Conservation (phyloP, 64 coral and sea anemone genomes). For the Stylophora pistillata region DNA sequence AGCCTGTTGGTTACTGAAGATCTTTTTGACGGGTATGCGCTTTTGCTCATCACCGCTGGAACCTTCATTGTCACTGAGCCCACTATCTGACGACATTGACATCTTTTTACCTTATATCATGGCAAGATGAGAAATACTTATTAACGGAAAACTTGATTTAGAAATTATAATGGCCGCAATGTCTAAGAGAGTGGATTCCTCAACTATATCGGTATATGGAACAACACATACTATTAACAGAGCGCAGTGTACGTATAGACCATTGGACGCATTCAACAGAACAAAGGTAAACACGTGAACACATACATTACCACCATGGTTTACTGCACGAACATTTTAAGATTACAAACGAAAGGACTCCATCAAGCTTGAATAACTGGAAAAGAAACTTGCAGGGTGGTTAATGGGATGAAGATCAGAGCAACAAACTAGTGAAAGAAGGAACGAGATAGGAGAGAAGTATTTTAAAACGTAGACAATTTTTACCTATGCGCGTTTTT, state of each 20-base stretch:
- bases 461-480: too few species aligned
- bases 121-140: neutral
- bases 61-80: conserved; percentile 6
- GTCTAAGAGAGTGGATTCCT: neutral
- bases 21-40: conserved; percentile 61
- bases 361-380: neutral
- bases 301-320: conserved; percentile 28
- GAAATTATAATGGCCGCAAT: neutral
- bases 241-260: neutral
- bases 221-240: neutral
- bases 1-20: conserved; percentile 45
- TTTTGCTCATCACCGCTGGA: conserved; percentile 40
- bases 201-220: neutral
- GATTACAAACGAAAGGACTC: neutral
- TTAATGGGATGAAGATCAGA: neutral
- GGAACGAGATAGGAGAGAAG: too few species aligned
- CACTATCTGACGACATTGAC: conserved; percentile 15
- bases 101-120: neutral
- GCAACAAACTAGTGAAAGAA: neutral
- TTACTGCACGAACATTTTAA: neutral
- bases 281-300: neutral
- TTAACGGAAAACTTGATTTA: neutral
- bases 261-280: neutral
- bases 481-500: too few species aligned
- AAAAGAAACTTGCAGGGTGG: conserved; percentile 12